A percentile compares a stretch with the other conserved stretches of the same genome.
Evolutionary conservation across 1,140 invertebrate species (phyloP).

Genomic region (Campodea augens): DNA sequence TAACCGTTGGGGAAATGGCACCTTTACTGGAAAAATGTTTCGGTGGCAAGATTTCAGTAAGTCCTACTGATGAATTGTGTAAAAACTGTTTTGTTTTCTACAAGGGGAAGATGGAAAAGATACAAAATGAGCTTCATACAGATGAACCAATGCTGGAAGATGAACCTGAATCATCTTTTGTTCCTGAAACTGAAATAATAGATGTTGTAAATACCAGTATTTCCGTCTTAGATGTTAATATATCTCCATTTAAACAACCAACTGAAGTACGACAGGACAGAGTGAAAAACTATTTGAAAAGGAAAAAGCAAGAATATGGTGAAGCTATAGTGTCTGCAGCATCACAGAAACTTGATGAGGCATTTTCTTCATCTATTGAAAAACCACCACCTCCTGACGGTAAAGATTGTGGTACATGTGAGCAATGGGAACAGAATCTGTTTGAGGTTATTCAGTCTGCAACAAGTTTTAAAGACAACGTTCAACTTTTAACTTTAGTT

Average conservation of each 20-base stretch:
- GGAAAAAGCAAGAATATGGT: background rate
- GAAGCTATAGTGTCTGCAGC: background rate
- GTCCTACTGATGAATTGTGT: background rate
- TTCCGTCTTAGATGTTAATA: too few relatives aligned
- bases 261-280: background rate
- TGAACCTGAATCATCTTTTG: background rate
- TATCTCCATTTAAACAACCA: background rate
- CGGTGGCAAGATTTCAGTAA: background rate
- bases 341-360: background rate
- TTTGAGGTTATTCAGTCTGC: background rate
- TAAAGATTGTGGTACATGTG: background rate
- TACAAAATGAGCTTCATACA: background rate
- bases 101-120: background rate
- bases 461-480: background rate
- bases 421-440: background rate
- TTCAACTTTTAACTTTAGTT: background rate
- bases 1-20: background rate
- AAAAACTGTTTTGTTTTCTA: background rate
- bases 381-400: background rate
- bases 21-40: background rate
- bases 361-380: background rate
- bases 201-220: too few relatives aligned
- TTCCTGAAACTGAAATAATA: too few relatives aligned
- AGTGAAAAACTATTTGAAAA: background rate
- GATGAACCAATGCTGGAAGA: background rate